phyloP scores from a whole-genome alignment of 2,797 vertebrate genomes.

The Micropoecilia bifurca region DNA sequence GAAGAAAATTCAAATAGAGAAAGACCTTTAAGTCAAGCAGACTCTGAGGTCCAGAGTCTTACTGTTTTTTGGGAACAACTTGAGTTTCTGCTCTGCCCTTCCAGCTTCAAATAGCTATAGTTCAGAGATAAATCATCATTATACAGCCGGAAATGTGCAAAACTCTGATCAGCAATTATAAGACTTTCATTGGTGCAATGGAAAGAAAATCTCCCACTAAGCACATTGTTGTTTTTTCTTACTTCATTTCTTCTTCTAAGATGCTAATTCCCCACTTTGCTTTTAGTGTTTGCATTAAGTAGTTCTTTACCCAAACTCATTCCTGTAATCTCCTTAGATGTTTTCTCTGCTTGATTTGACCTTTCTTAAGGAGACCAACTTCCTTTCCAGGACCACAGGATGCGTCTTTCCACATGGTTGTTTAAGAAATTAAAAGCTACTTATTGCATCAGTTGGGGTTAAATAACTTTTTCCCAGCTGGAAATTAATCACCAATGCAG shows the following conservation, averaged over 20 bases:
- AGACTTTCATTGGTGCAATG: neutral
- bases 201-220: too few species aligned
- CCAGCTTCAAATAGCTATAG: neutral
- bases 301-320: neutral
- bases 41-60: neutral
- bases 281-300: neutral
- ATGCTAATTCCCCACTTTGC: neutral
- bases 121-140: neutral
- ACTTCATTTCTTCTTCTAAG: neutral
- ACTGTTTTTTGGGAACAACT: neutral
- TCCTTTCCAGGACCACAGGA: neutral
- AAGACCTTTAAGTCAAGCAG: neutral
- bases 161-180: neutral
- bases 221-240: neutral
- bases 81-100: neutral
- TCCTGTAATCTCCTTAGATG: neutral
- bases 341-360: neutral
- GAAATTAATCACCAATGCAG: neutral
- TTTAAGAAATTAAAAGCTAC: neutral
- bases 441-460: neutral
- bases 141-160: neutral
- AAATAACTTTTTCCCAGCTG: neutral
- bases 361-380: neutral
- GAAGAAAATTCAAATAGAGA: neutral
- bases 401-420: neutral